Evolutionary conservation across 2,797 vertebrate genomes (phyloP).

Genomic region (Hozukius guyotensis): DNA sequence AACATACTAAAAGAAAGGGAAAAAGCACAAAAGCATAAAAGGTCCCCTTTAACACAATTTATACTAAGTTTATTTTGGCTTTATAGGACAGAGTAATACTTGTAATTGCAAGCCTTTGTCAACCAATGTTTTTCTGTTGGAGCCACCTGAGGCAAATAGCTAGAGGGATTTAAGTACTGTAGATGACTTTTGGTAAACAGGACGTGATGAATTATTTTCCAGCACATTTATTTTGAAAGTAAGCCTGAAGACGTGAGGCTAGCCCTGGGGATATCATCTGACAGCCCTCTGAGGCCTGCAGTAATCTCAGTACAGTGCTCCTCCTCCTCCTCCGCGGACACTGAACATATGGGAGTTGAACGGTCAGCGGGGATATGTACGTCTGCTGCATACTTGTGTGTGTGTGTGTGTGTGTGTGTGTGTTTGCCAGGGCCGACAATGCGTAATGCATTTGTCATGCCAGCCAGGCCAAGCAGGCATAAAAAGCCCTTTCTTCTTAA

Average conservation of each 20-base stretch:
- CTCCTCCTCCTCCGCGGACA: conserved; percentile 11
- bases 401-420: conserved; percentile 2
- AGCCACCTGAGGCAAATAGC: neutral
- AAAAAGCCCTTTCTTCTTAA: conserved; percentile 62
- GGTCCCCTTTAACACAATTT: neutral
- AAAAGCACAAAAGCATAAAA: neutral
- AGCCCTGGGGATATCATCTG: neutral
- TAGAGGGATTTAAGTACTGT: neutral
- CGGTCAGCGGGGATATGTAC: conserved; percentile 55
- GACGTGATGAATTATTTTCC: conserved; percentile 36
- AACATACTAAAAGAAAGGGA: neutral
- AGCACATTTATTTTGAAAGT: conserved; percentile 38
- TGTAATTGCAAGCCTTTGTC: neutral
- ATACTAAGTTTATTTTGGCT: neutral
- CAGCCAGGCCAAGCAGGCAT: conserved; percentile 52
- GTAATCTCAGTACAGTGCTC: conserved; percentile 11
- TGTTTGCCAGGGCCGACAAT: conserved; percentile 42
- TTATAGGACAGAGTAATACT: neutral
- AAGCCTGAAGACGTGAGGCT: conserved; percentile 11
- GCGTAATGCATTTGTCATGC: conserved; percentile 62
- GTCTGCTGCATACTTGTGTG: neutral
- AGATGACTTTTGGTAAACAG: conserved; percentile 11
- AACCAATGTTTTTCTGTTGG: neutral
- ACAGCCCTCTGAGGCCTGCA: conserved; percentile 28
- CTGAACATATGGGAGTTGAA: conserved; percentile 62